Evolutionary conservation across 2,113 vertebrate species (phyloP).

Genomic region (Neodon shergylaensis): DNA sequence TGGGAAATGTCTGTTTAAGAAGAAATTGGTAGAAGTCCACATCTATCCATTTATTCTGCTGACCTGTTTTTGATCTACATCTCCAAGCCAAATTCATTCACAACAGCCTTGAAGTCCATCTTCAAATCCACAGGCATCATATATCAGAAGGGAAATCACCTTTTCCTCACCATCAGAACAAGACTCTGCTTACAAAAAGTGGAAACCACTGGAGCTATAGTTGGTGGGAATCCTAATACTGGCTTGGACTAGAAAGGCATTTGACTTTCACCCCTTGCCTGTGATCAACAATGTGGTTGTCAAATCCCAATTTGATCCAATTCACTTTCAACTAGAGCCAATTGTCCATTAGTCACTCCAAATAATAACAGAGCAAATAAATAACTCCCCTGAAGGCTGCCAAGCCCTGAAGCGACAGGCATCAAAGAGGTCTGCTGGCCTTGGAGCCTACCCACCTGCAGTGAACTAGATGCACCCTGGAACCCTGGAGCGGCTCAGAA

Average conservation of each 20-base stretch:
- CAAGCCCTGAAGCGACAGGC: neutral
- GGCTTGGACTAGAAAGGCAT: constrained; percentile 26
- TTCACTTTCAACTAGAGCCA: constrained; percentile 72
- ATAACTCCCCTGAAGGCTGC: constrained; percentile 38
- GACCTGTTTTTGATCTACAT: constrained; percentile 32
- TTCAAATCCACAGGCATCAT: constrained; percentile 35
- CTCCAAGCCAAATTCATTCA: constrained; percentile 49
- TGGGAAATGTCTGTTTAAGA: constrained; percentile 35
- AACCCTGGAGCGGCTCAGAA: neutral
- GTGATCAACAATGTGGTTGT: constrained; percentile 40
- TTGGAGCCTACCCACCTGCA: neutral
- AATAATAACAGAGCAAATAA: constrained; percentile 69
- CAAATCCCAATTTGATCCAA: constrained; percentile 60
- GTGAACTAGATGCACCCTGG: neutral
- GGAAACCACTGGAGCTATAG: neutral
- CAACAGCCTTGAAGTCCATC: constrained; percentile 19
- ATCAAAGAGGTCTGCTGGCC: constrained; percentile 45
- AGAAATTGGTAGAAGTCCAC: constrained; percentile 34
- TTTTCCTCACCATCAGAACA: neutral
- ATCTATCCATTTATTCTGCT: neutral
- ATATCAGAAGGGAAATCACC: constrained; percentile 10
- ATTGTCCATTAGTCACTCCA: constrained; percentile 56
- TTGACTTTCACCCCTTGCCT: constrained; percentile 28
- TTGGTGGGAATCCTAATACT: constrained; percentile 15
- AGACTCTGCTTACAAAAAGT: neutral